Evolutionary conservation across 2,888 invertebrate genomes (phyloP), one percentile per base, ranked within the genome.

Genomic region (Leucoma salicis): DNA sequence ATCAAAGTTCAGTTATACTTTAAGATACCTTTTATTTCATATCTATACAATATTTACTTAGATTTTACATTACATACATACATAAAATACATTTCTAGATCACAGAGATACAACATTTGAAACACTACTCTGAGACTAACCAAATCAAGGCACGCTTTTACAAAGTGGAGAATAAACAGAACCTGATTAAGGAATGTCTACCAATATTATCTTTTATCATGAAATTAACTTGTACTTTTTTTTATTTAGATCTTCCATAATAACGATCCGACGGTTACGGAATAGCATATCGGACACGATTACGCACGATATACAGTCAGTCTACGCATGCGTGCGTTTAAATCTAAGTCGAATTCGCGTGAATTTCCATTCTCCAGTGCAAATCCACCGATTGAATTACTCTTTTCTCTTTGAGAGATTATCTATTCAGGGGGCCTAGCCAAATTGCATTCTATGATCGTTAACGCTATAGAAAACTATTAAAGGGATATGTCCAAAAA

Each of bases 71-170:
- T 42, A 50, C 39, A 54, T 49, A 61, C 46, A 54, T 49, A 54
- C 49, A 53, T 57, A 57, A 56, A 62, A 60, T 66, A 61, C 70
- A 66, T 70, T 70, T 67, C 71, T 74, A 78, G 71, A 85, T 85
- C 85, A 85, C 84, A 85, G 84, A 66, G 64, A 66, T 69, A 65
- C 56, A 69, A 64, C 53, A 53, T 55, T 54, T 45, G 45, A 51
- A 33, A 46, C 47, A 46, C 50, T 47, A 59, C 29, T 39, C 41
- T 37, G 42, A 53, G 44, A 53, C 43, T 55, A 53, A 57, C 36
- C 46, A 55, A 58, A 57, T 50, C 51, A 62, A 70, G 71, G 63
- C 66, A 63, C 58, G 49, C 45, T 37, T 42, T 52, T 42, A 42
- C 24, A 36, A 54, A 46, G 42, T 50, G 43, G 29, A 45, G 39